Base-by-base conservation (phyloP, 2,797 vertebrate species). In the Chaenodraco wilsoni region DNA sequence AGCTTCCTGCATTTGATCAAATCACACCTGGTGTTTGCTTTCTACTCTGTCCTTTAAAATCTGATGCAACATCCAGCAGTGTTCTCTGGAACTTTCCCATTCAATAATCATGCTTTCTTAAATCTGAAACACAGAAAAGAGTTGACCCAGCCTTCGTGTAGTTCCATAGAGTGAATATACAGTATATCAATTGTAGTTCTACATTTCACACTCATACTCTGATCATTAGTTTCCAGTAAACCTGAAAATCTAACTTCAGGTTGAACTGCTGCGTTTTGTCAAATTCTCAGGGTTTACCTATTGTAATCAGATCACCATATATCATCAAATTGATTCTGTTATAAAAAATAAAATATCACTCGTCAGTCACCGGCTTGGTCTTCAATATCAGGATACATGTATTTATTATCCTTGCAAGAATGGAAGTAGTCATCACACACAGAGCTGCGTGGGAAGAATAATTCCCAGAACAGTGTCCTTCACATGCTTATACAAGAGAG, bases 191-290 rank as follows among this genome's bases (percentile, higher is more conserved):
- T 3, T 33, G 33, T 33, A 33, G 54, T 63, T 15, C 7, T 3
- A 45, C 14, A 64, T 44, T 13, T 54, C 12, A 62, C n/a, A 23
- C 49, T 69, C 69, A 43, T 41, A 48, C 43, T 41, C 9, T 43
- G 41, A 46, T 13, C 9, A 1, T 51, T 31, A 17, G 31, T 33
- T 14, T 9, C 5, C 43, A 50, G 31, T 57, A 27, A 11, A 37
- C 8, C 16, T 56, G 12, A 45, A 59, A 16, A 5, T 14, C 9
- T 1, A 19, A 23, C n/a, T 27, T 27, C 19, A 59, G 9, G 52
- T 43, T 19, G 2, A 33, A 33, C 33, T 33, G 33, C 33, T 33
- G 14, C n/a, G 0, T 57, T 66, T 43, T 40, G 37, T 48, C 23
- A 33, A 33, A 33, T 33, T 33, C 33, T 33, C 33, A 33, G 33